A percentile compares a stretch with the other conserved stretches of the same genome.
Evolutionary conservation across 2,113 vertebrate species (phyloP).

Genomic region (Labeo catla): DNA sequence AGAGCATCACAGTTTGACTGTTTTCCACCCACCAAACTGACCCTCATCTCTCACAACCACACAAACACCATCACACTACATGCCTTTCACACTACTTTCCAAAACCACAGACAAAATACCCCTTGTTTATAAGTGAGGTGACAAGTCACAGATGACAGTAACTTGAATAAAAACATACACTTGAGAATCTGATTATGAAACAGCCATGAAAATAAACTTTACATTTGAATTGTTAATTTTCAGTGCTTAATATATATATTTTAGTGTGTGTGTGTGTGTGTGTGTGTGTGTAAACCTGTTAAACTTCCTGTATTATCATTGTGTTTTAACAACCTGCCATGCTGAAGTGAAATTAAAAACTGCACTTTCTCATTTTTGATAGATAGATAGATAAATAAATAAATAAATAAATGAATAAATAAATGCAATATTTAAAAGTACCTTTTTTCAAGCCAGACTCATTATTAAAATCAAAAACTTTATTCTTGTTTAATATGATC

Average conservation of each 20-base stretch:
- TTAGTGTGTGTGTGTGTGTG: no score
- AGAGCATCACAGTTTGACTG: neutral
- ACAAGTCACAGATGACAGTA: neutral
- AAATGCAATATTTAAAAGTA: neutral
- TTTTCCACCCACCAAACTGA: conserved; percentile 4
- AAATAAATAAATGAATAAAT: no score
- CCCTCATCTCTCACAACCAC: conserved; percentile 34
- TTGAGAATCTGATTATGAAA: neutral
- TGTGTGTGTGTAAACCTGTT: no score
- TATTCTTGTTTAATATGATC: no score
- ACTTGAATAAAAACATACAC: neutral
- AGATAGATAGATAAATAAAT: no score
- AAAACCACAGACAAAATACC: conserved; percentile 31
- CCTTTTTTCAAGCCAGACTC: neutral
- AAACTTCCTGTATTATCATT: no score
- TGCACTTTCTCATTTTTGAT: no score
- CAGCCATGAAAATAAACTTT: neutral
- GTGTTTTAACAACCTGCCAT: no score
- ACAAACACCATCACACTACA: neutral
- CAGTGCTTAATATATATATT: no score
- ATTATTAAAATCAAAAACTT: neutral
- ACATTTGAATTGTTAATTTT: no score
- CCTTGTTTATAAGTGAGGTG: neutral
- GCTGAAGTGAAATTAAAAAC: no score
- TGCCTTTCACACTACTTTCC: conserved; percentile 21